Percentiles rank a stretch among this genome's conserved stretches.
Evolutionary conservation across 2,113 vertebrate genomes (phyloP).

Genomic region (Oxyura jamaicensis): DNA sequence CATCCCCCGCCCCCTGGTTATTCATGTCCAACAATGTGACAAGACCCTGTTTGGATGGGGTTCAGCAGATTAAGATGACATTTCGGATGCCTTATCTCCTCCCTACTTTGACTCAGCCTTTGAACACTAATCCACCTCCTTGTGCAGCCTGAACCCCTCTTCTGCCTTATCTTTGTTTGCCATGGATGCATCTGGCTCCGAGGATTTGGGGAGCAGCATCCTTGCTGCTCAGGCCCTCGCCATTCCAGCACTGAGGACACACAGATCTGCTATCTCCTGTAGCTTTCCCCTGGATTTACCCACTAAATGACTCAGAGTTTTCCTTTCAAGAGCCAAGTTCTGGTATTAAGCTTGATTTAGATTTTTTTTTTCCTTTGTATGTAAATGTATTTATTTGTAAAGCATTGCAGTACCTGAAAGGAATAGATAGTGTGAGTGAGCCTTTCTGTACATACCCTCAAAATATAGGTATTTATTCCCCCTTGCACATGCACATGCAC

Average conservation of each 20-base stretch:
- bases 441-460: not conserved
- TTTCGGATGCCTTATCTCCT: slow-evolving; percentile 44
- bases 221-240: not conserved
- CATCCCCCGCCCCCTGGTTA: not conserved
- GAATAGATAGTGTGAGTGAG: not conserved
- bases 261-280: not conserved
- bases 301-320: not conserved
- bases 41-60: slow-evolving; percentile 51
- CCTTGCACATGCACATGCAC: not conserved
- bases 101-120: slow-evolving; percentile 61
- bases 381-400: not conserved
- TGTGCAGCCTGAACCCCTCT: not conserved
- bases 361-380: not conserved
- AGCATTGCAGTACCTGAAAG: not conserved
- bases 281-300: not conserved
- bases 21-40: not conserved
- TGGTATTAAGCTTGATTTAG: not conserved
- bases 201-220: not conserved
- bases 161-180: slow-evolving; percentile 57
- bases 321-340: not conserved
- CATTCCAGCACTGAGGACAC: not conserved
- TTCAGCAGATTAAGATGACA: slow-evolving; percentile 52
- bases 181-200: not conserved
- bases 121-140: slow-evolving; percentile 66
- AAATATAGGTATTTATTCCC: not conserved